These are phyloP conservation scores for Bathynomus jamesi DNA, from an alignment of 1,140 invertebrate genomes.

Conservation along the genomic window DNA sequence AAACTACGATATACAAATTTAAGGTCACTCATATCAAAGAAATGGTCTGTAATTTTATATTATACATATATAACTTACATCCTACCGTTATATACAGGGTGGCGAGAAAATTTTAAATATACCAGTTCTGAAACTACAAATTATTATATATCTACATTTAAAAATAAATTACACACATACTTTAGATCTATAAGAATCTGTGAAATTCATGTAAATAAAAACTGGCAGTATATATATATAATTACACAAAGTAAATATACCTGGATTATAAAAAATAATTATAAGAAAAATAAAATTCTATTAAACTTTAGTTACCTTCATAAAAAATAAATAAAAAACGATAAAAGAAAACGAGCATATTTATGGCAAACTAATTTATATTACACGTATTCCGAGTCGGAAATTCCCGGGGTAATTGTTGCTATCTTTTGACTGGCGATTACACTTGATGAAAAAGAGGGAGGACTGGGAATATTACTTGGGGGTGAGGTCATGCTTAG, in stretches of 20 bases:
- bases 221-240: slow-evolving; percentile 3
- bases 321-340: neutral
- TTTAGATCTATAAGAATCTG: too few relatives aligned
- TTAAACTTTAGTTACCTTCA: neutral
- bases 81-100: too few relatives aligned
- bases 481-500: neutral
- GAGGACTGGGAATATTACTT: neutral
- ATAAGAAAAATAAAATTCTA: slow-evolving; percentile 10
- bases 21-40: too few relatives aligned
- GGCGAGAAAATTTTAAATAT: too few relatives aligned
- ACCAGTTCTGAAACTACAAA: too few relatives aligned
- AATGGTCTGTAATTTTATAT: too few relatives aligned
- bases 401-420: neutral
- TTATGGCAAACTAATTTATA: neutral
- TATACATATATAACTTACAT: too few relatives aligned
- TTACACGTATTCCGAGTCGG: neutral
- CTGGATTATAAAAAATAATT: neutral
- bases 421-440: neutral
- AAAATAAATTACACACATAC: too few relatives aligned
- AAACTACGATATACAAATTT: neutral
- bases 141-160: neutral
- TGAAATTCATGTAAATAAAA: too few relatives aligned
- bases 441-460: neutral
- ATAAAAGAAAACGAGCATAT: neutral
- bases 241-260: neutral